A percentile compares a stretch with the other conserved stretches of the same genome.
These are phyloP conservation scores for Dallia pectoralis DNA, from an alignment of 2,797 vertebrate genomes.

Conservation along the genomic window DNA sequence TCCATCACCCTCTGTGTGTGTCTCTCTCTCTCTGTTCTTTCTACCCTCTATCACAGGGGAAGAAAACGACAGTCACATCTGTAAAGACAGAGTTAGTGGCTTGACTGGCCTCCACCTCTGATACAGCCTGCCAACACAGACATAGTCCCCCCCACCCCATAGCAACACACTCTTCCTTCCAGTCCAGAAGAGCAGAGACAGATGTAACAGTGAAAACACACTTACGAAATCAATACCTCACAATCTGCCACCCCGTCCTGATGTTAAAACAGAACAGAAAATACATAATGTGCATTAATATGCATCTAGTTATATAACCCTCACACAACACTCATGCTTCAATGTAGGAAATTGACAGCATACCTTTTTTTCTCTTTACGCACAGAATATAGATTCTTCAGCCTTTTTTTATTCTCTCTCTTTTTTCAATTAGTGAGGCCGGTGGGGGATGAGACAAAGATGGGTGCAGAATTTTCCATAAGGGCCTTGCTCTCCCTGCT, in stretches of 20 bases:
- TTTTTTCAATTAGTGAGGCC: slow-evolving; percentile 71
- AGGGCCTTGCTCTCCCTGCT: slow-evolving; percentile 84
- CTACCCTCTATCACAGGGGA: slow-evolving; percentile 35
- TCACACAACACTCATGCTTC: slow-evolving; percentile 60
- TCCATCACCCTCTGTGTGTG: slow-evolving; percentile 11
- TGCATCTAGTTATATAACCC: slow-evolving; percentile 46
- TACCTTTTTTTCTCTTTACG: slow-evolving; percentile 81
- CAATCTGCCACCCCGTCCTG: slow-evolving; percentile 44
- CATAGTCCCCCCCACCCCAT: slow-evolving; percentile 45
- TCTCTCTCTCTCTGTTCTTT: slow-evolving; percentile 18
- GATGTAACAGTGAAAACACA: slow-evolving; percentile 37
- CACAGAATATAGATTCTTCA: slow-evolving; percentile 80
- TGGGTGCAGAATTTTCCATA: slow-evolving; percentile 96
- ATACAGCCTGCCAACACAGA: slow-evolving; percentile 57
- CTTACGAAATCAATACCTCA: slow-evolving; percentile 39
- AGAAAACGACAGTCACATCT: slow-evolving; percentile 55
- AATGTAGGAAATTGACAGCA: slow-evolving; percentile 77
- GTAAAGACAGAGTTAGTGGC: slow-evolving; percentile 50
- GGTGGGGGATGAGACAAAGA: slow-evolving; percentile 86
- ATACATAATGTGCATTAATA: slow-evolving; percentile 40
- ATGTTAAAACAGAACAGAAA: slow-evolving; percentile 38
- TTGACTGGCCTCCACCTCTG: slow-evolving; percentile 64
- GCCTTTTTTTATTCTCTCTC: slow-evolving; percentile 64
- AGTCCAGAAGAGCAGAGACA: slow-evolving; percentile 48
- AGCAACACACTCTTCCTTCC: slow-evolving; percentile 49